Percentiles rank a stretch among this genome's conserved stretches.
Evolutionary conservation across 2,888 invertebrate species (phyloP).

Genomic region (Hyposoter didymator): DNA sequence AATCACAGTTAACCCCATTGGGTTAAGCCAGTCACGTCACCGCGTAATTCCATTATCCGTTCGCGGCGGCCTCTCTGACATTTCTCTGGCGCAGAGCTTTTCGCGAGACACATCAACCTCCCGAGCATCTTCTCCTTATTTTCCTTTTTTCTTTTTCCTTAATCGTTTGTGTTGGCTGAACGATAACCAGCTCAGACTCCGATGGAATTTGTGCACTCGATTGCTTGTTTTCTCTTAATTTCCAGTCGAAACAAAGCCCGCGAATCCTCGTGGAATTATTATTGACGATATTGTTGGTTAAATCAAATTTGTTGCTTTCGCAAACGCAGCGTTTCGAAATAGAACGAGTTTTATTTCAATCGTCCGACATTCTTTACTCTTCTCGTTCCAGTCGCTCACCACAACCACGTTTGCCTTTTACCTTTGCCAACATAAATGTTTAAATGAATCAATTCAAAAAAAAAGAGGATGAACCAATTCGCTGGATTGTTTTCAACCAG

Average conservation of each 20-base stretch:
- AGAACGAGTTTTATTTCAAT: neutral
- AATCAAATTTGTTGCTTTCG: neutral
- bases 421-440: neutral
- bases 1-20: constrained; percentile 77
- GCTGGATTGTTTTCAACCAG: neutral
- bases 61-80: constrained; percentile 39
- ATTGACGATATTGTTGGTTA: neutral
- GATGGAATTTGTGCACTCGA: neutral
- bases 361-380: too few relatives aligned
- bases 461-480: neutral
- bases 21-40: constrained; percentile 71
- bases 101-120: constrained; percentile 21
- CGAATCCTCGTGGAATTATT: neutral
- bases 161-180: neutral
- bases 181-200: neutral
- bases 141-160: neutral
- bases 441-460: neutral
- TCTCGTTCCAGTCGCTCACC: neutral
- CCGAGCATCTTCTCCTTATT: neutral
- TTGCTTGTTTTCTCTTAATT: neutral
- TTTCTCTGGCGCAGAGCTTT: constrained; percentile 20
- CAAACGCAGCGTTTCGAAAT: neutral
- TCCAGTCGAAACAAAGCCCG: neutral
- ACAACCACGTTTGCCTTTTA: neutral
- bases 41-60: constrained; percentile 72